Evolutionary conservation across 2,888 invertebrate species (phyloP).

Genomic region (Lasius fuliginosus): DNA sequence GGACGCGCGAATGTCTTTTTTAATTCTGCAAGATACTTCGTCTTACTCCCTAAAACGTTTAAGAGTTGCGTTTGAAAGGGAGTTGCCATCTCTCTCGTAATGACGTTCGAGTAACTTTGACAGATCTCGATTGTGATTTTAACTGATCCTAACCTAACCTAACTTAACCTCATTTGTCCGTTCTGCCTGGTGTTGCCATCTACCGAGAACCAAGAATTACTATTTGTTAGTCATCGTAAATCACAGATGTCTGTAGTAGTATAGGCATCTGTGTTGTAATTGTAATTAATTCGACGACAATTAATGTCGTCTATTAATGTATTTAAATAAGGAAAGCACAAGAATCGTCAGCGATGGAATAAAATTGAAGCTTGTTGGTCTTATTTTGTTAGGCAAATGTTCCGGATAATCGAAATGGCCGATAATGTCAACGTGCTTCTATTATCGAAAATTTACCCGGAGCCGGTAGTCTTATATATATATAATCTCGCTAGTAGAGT

Average conservation of each 20-base stretch:
- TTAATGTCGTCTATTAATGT: not conserved
- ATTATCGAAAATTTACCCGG: too few relatives aligned
- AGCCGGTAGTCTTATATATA: not conserved
- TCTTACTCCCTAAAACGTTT: conserved; percentile 77
- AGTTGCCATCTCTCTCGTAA: conserved; percentile 68
- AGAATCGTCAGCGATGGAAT: too few relatives aligned
- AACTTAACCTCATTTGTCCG: not conserved
- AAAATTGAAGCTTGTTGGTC: too few relatives aligned
- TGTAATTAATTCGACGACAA: not conserved
- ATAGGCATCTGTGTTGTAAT: not conserved
- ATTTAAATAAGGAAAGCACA: not conserved
- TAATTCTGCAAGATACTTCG: conserved; percentile 80
- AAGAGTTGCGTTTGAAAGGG: conserved; percentile 79
- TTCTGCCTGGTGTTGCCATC: not conserved
- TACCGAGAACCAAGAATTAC: not conserved
- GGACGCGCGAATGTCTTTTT: conserved; percentile 82
- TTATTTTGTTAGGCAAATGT: too few relatives aligned
- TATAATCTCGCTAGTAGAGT: not conserved
- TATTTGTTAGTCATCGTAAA: not conserved
- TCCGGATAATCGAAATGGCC: too few relatives aligned
- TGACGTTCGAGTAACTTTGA: not conserved
- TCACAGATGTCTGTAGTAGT: too few relatives aligned
- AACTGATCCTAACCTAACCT: not conserved
- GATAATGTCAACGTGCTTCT: not conserved
- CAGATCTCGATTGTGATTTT: not conserved